A percentile compares a stretch with the other conserved stretches of the same genome.
phyloP scores from a whole-genome alignment of 1,140 invertebrate species.

The Thereuonema tuberculata region DNA sequence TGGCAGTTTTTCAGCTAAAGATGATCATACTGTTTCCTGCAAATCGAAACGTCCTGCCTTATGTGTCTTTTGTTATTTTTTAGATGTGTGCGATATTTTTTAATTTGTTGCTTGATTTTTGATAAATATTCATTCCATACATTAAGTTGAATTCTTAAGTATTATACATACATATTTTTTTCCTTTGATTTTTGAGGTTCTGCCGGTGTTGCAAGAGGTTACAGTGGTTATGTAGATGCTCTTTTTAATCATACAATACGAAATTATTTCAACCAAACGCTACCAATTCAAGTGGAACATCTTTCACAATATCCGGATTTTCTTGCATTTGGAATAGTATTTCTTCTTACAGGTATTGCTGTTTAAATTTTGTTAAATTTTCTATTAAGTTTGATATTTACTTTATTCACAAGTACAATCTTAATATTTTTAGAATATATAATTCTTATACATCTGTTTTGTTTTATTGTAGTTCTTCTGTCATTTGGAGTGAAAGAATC shows the following conservation, averaged over 20 bases:
- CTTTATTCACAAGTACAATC: constrained; percentile 5
- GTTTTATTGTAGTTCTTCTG: constrained; percentile 45
- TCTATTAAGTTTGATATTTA: too few relatives aligned
- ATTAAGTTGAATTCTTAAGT: too few relatives aligned
- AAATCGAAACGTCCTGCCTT: too few relatives aligned
- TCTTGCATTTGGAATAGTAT: constrained; percentile 52
- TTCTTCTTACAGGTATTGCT: constrained; percentile 46
- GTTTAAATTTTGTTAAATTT: too few relatives aligned
- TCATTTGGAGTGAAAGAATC: constrained; percentile 77
- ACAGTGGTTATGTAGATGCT: constrained; percentile 71
- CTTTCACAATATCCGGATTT: constrained; percentile 71
- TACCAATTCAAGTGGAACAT: constrained; percentile 55
- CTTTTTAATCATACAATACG: constrained; percentile 48
- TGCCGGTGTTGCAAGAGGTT: constrained; percentile 41
- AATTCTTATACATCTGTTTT: constrained; percentile 9
- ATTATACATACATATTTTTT: too few relatives aligned
- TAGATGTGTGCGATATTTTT: too few relatives aligned
- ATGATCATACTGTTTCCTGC: too few relatives aligned
- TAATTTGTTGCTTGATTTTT: too few relatives aligned
- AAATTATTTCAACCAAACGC: constrained; percentile 43
- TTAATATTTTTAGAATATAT: constrained; percentile 12
- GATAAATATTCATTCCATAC: too few relatives aligned
- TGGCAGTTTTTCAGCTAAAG: too few relatives aligned
- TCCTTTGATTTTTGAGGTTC: too few relatives aligned
- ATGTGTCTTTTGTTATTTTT: too few relatives aligned